These are phyloP conservation scores for Drosophila ambigua DNA, from an alignment of 1,140 invertebrate species.

Conservation along the genomic window DNA sequence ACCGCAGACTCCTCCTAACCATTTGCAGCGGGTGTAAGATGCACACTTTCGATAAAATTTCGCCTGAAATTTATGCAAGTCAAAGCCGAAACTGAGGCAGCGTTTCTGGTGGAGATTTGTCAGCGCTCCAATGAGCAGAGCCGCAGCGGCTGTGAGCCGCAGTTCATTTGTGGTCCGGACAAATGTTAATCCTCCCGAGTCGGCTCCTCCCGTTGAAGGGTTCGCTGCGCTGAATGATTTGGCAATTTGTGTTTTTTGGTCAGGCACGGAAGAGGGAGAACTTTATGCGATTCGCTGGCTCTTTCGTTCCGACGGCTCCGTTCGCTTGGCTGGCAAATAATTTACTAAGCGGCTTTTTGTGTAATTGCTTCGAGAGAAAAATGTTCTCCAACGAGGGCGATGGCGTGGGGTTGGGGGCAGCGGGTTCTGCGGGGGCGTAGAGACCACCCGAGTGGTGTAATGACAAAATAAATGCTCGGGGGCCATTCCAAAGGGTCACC, in stretches of 20 bases:
- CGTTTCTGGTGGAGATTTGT: constrained; percentile 40
- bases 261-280: constrained; percentile 6
- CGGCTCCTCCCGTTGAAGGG: constrained; percentile 43
- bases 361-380: constrained; percentile 65
- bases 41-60: constrained; percentile 78
- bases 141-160: no score
- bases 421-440: constrained; percentile 2
- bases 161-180: constrained; percentile 40
- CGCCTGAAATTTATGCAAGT: constrained; percentile 68
- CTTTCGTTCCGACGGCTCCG: constrained; percentile 1
- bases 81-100: constrained; percentile 43
- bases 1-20: constrained; percentile 35
- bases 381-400: constrained; percentile 18
- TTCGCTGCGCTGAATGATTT: constrained; percentile 59
- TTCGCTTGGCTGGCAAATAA: constrained; percentile 47
- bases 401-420: not conserved
- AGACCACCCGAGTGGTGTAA: constrained; percentile 68
- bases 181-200: constrained; percentile 58
- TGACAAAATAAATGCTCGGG: constrained; percentile 70
- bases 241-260: constrained; percentile 59
- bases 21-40: constrained; percentile 64
- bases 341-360: constrained; percentile 73
- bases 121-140: constrained; percentile 26
- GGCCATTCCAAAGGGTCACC: constrained; percentile 55
- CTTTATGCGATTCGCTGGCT: constrained; percentile 43